Evolutionary conservation across 2,888 invertebrate genomes (phyloP), one percentile per base, ranked within the genome.

Genomic region (Zygothrica quintamaculata): DNA sequence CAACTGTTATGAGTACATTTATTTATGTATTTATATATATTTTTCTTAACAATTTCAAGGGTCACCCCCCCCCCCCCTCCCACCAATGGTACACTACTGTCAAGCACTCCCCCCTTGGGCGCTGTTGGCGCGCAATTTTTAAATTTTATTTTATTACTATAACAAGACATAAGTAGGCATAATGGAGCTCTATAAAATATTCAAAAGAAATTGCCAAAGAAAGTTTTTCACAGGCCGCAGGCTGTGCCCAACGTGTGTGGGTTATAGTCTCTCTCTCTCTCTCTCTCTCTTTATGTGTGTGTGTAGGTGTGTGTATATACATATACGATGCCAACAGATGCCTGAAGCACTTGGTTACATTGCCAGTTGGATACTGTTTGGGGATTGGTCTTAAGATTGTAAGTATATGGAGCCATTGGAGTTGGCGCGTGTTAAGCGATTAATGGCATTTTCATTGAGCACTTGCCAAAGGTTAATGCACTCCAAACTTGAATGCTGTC

Each of bases 121-220:
- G 44, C 61, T 50, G 29, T 39, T 42, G 65, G 66, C 58, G 37
- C 22, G 36, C 43, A 71, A 74, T 84, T 87, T 77, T 81, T 68
- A 86, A 86, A 81, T 88, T 88, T 86, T 81, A 88, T 88, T 88
- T 89, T 84, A 89, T 88, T 88, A 85, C 88, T 87, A 86, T 88
- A 87, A 88, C 88, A 88, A 88, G 81, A 81, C 81, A 88, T 88
- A 88, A 88, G 88, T 89, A 88, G 88, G 78, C 88, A 84, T 88
- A 88, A 88, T 88, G 87, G 86, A 74, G 74, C 77, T 69, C 80
- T 73, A 84, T 88, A 76, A 89, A 89, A 88, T 84, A 89, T 88
- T 80, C 86, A 88, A 82, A 87, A 81, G 85, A 84, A 82, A 87
- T 82, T 84, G 81, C 78, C 85, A 87, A 84, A 75, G 85, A 81